Evolutionary conservation across 1,140 invertebrate species (phyloP), one percentile per base, ranked within the genome.

Genomic region (Carposina sasakii): DNA sequence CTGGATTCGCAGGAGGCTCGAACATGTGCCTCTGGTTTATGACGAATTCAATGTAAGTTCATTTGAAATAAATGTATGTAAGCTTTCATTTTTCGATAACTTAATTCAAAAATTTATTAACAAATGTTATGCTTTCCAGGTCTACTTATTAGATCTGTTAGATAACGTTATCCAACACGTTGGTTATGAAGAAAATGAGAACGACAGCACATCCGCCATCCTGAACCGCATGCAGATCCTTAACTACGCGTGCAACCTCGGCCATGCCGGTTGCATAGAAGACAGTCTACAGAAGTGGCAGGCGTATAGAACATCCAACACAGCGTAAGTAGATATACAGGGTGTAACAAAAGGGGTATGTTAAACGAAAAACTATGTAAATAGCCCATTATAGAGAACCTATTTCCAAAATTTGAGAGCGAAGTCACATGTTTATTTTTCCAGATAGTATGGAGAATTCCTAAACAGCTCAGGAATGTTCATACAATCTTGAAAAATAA

Each of bases 181-280:
- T 9, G 79, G 82, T 17, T 88, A 77, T 37, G 54, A 79, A 0
- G 85, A 87, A 37, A 34, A 31, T 0, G 0, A 42, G 0, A 54
- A 15, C 9, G 86, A 88, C 39, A 65, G 76, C 21, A 66, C 74
- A 16, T 74, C 86, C 2, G 75, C 63, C 0, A 81, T 84, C 30
- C 58, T 88, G 10, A 73, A 87, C 50, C 76, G 87, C 47, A 75
- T 71, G 54, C 85, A 83, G 34, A 72, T 89, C 0, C 66, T 89
- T 30, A 79, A 76, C 28, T 85, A 76, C 60, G 88, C 88, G 1
- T 91, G 90, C 57, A 71, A 84, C 39, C 65, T 89, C 5, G 86
- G 76, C 0, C 76, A 90, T 37, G 44, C 73, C 10, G 78, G 78
- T 0, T 91, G 90, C 47, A 50, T 87, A 2, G 46, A 47, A 1